phyloP scores from a whole-genome alignment of 1,140 invertebrate species.

The Pygmarrhopalites habei region DNA sequence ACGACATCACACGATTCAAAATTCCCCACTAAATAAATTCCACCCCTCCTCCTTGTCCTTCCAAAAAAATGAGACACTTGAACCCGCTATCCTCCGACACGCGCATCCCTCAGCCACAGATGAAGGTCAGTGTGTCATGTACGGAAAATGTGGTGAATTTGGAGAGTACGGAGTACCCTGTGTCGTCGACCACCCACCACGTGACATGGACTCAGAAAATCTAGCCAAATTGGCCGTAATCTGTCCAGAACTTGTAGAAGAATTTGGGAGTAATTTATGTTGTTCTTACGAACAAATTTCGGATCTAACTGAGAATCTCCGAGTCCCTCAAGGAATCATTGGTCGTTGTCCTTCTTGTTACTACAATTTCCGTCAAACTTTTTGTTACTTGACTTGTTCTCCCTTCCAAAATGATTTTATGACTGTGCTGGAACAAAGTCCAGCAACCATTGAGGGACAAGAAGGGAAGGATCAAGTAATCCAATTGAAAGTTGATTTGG shows the following conservation, averaged over 20 bases:
- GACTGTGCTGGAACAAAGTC: neutral
- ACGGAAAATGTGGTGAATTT: constrained; percentile 42
- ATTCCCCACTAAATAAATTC: no score
- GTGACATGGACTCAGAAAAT: constrained; percentile 40
- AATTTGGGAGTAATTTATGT: constrained; percentile 42
- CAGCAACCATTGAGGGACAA: neutral
- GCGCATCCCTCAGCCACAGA: no score
- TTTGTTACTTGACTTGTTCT: constrained; percentile 52
- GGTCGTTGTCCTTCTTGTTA: constrained; percentile 52
- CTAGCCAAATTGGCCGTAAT: constrained; percentile 41
- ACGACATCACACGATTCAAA: no score
- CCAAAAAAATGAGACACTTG: no score
- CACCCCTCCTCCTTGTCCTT: no score
- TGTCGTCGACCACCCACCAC: constrained; percentile 43
- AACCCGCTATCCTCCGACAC: no score
- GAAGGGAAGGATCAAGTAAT: neutral
- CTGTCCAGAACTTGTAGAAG: constrained; percentile 41
- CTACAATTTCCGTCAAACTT: constrained; percentile 50
- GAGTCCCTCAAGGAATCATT: constrained; percentile 44
- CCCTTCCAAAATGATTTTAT: constrained; percentile 49
- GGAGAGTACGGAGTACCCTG: constrained; percentile 34
- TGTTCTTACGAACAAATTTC: constrained; percentile 44
- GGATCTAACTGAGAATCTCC: constrained; percentile 43
- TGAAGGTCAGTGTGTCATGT: constrained; percentile 37
- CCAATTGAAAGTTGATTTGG: constrained; percentile 46